These are phyloP conservation scores for Orius insidiosus DNA, from an alignment of 1,140 invertebrate genomes.

Conservation along the genomic window DNA sequence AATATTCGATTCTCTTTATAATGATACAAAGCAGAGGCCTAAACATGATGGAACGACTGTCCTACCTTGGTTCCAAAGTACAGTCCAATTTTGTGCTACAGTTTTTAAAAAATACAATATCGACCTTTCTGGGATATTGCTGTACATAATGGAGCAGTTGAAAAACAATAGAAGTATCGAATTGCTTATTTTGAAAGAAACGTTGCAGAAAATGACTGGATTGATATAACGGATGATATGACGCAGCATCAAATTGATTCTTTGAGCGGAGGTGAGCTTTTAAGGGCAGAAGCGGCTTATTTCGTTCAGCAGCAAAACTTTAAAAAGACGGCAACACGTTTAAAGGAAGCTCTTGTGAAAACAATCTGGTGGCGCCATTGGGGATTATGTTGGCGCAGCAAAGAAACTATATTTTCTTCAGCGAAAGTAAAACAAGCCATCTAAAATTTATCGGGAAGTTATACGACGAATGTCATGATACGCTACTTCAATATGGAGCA, in stretches of 20 bases:
- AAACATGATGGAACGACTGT: constrained; percentile 88
- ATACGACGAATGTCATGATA: constrained; percentile 75
- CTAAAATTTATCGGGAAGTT: constrained; percentile 70
- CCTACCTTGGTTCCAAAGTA: constrained; percentile 83
- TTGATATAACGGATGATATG: constrained; percentile 92
- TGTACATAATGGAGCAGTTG: constrained; percentile 94
- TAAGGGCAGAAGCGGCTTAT: constrained; percentile 89
- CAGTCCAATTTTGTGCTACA: constrained; percentile 85
- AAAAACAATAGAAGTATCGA: constrained; percentile 73
- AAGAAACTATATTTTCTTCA: constrained; percentile 79
- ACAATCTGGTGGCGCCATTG: constrained; percentile 81
- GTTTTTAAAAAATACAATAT: constrained; percentile 96
- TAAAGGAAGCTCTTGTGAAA: constrained; percentile 87
- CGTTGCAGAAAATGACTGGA: constrained; percentile 98
- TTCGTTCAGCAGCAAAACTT: constrained; percentile 94
- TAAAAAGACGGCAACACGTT: constrained; percentile 83
- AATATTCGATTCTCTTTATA: constrained; percentile 77
- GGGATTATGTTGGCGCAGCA: constrained; percentile 95
- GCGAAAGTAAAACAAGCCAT: constrained; percentile 72
- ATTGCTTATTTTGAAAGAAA: constrained; percentile 88
- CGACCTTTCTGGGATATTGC: constrained; percentile 83
- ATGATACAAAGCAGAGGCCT: constrained; percentile 30
- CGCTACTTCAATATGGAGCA: constrained; percentile 91
- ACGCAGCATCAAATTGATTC: constrained; percentile 91
- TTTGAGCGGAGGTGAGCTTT: constrained; percentile 86